A percentile compares a stretch with the other conserved stretches of the same genome.
phyloP scores from a whole-genome alignment of 2,797 vertebrate species.

The Catostomus latipinnis region DNA sequence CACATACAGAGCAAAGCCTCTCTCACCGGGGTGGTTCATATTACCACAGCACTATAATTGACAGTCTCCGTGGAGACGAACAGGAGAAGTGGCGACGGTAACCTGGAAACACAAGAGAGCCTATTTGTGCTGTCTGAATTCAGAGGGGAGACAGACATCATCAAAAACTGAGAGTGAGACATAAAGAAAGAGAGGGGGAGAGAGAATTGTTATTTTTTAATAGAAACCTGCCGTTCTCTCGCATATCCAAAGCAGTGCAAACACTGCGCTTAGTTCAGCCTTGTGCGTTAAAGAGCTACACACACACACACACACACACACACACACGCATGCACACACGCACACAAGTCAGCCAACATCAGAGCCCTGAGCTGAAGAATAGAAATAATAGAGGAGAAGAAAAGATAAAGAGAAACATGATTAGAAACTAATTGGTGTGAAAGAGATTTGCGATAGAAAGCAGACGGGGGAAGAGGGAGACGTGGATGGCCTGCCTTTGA shows the following conservation, averaged over 20 bases:
- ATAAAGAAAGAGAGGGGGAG: neutral
- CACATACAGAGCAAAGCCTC: conserved; percentile 37
- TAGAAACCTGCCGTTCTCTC: conserved; percentile 29
- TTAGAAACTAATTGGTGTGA: conserved; percentile 57
- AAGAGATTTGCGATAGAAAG: conserved; percentile 52
- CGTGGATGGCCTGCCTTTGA: conserved; percentile 63
- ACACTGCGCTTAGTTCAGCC: conserved; percentile 19
- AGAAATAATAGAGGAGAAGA: conserved; percentile 42
- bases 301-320: neutral
- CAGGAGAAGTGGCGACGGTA: conserved; percentile 50
- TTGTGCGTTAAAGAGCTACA: conserved; percentile 1
- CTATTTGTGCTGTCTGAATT: conserved; percentile 51
- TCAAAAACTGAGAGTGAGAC: conserved; percentile 30
- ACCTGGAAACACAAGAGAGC: conserved; percentile 60
- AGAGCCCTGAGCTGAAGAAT: conserved; percentile 7
- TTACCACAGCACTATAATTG: conserved; percentile 59
- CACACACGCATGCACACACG: neutral
- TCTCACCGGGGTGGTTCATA: conserved; percentile 45
- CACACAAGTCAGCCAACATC: conserved; percentile 23
- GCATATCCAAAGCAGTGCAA: conserved; percentile 12
- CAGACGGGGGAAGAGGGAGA: conserved; percentile 48
- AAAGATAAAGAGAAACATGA: conserved; percentile 61
- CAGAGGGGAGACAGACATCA: conserved; percentile 49
- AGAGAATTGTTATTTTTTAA: conserved; percentile 43
- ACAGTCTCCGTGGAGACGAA: conserved; percentile 61